Percentiles rank a stretch among this genome's conserved stretches.
Conservation (phyloP, 2,888 invertebrate genomes). For the Trissoscelio sp. region DNA sequence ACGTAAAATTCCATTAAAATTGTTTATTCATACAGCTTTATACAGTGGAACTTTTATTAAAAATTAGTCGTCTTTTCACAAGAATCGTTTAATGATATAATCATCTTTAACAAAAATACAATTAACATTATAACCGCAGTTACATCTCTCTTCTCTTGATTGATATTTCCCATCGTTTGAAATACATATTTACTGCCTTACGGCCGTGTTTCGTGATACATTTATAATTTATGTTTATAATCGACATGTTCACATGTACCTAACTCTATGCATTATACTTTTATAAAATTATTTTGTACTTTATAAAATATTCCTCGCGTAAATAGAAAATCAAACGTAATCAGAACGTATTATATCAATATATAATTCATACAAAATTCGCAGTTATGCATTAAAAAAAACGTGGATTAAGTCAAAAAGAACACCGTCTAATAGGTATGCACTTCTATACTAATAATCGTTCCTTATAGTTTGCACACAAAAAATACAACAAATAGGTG, state of each 20-base stretch:
- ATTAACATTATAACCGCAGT: slow-evolving; percentile 43
- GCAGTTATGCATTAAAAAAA: slow-evolving; percentile 12
- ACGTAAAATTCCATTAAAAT: slow-evolving; percentile 46
- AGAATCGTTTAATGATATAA: slow-evolving; percentile 43
- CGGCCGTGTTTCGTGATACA: slow-evolving; percentile 38
- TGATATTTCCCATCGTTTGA: slow-evolving; percentile 25
- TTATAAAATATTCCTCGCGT: slow-evolving; percentile 37
- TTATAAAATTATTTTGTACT: slow-evolving; percentile 56
- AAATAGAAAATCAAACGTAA: slow-evolving; percentile 30
- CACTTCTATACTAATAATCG: too few relatives aligned
- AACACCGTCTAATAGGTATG: too few relatives aligned
- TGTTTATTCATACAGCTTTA: slow-evolving; percentile 58
- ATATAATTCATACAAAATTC: slow-evolving; percentile 31
- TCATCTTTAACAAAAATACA: slow-evolving; percentile 56
- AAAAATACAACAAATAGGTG: slow-evolving; percentile 29
- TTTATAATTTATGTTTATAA: slow-evolving; percentile 45
- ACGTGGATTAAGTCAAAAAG: too few relatives aligned
- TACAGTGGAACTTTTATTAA: slow-evolving; percentile 59
- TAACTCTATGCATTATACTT: slow-evolving; percentile 15
- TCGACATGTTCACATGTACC: slow-evolving; percentile 30
- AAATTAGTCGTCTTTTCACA: slow-evolving; percentile 53
- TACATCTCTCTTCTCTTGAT: slow-evolving; percentile 36
- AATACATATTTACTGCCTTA: slow-evolving; percentile 35
- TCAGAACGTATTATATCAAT: slow-evolving; percentile 12
- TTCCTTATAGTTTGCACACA: slow-evolving; percentile 1